phyloP scores from a whole-genome alignment of 2,797 vertebrate species.

The Enteromius anoplus region DNA sequence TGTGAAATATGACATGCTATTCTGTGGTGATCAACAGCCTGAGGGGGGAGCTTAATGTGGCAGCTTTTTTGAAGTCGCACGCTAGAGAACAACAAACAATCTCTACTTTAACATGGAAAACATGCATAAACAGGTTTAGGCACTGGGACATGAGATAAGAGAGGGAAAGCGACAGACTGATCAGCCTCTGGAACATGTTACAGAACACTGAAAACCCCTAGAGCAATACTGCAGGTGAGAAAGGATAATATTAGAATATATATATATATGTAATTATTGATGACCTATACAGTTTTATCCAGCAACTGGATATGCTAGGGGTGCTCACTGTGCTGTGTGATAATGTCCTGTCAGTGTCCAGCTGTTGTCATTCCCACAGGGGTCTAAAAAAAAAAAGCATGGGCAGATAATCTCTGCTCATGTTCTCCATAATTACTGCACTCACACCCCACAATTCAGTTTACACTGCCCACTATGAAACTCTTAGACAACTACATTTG shows the following conservation, averaged over 20 bases:
- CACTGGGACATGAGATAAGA: neutral
- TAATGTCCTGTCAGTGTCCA: constrained; percentile 2
- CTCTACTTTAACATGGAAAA: constrained; percentile 35
- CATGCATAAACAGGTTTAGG: constrained; percentile 4
- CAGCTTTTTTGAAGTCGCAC: constrained; percentile 8
- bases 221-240: neutral
- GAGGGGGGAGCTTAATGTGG: neutral
- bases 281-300: neutral
- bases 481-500: neutral
- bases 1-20: constrained; percentile 9
- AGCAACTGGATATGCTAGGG: too few species aligned
- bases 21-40: constrained; percentile 8
- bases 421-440: neutral
- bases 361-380: neutral
- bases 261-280: neutral
- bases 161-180: neutral
- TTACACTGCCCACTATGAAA: neutral
- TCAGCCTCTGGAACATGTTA: neutral
- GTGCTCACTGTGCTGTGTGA: neutral
- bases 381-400: neutral
- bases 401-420: neutral
- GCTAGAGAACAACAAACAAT: constrained; percentile 23
- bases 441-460: constrained; percentile 12
- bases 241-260: neutral
- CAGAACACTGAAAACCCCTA: neutral